Evolutionary conservation across 2,888 invertebrate species (phyloP), one percentile per base, ranked within the genome.

Genomic region (Cantharis flavilabris): DNA sequence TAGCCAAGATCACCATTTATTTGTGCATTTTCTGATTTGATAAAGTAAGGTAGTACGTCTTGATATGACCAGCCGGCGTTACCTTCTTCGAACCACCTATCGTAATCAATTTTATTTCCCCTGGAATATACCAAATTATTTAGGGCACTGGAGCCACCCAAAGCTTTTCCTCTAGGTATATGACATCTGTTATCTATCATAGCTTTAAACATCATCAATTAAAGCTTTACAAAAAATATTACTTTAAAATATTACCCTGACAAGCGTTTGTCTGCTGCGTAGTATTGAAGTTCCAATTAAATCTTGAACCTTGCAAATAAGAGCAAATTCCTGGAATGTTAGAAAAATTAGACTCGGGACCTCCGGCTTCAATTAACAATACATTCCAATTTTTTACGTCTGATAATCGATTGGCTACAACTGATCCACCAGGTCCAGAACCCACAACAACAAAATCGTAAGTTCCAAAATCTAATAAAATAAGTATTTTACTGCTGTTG

Each of bases 391-490:
- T 90, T 0, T 92, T 90, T 30, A 93, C 91, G 83, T 93, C 93
- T 0, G 92, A 91, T 10, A 94, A 89, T 67, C 93, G 86, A 18
- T 92, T 91, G 0, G 93, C 93, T 3, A 93, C 91, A 76, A 92
- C 92, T 0, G 93, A 91, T 0, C 93, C 93, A 0, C 91, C 92
- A 0, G 92, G 92, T 0, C 93, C 93, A 0, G 92, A 92, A 0
- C 93, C 93, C 63, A 93, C 90, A 71, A 93, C 92, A 80, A 93
- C 91, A 88, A 93, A 93, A 87, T 93, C 93, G 85, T 93, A 93
- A 82, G 14, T 33, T 18, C 75, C 75, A 49, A 28, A 70, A 33
- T 75, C 71, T 16, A 16, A 1, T 16, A 16, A n/a, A n/a, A n/a
- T n/a, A n/a, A n/a, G n/a, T n/a, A n/a, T n/a, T n/a, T n/a, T n/a